Base-by-base conservation (phyloP, 2,113 vertebrate species). In the Nipponia nippon region DNA sequence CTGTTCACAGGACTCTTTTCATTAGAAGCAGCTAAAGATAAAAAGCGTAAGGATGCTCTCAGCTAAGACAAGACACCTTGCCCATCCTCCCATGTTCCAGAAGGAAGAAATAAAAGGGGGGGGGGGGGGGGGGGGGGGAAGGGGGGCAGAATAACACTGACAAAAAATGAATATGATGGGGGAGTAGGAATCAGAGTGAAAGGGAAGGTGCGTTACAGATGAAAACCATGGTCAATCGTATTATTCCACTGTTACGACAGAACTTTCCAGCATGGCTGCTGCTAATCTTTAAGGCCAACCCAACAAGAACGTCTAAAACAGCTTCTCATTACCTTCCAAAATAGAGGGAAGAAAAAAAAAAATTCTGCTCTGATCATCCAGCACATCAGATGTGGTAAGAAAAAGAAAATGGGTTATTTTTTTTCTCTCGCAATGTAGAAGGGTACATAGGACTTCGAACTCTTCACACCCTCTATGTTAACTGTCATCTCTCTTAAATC, bases 91-190 rank as follows among this genome's bases (percentile, higher is more conserved):
- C 23, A 10, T 2, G 16, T 11, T 84, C 29, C 46, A 56, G n/a
- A 78, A 82, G 16, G 16, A 10, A 18, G 13, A 19, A 32, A 8
- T 46, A 62, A 61, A 36, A 3, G 1, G 14, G 7, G 5, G 10
- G 25, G 10, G 6, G 8, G 3, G 8, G 5, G 55, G 11, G 18
- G 4, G 59, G 13, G 25, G 10, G 6, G 8, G 3, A 8, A 4
- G 55, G 11, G 18, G 4, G 59, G 13, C 11, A 79, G 42, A 67
- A 13, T 34, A 76, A 38, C 21, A 55, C 9, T 21, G 56, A 40
- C 40, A 32, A 49, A 49, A 82, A 66, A 69, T 8, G 0, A 62
- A 1, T 9, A 34, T 11, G 44, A 50, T 12, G 30, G 10, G 12
- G 11, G 11, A 86, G 4, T 16, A 10, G 67, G 56, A 83, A 80